Conservation (phyloP, 2,113 vertebrate genomes). For the Podarcis muralis region DNA sequence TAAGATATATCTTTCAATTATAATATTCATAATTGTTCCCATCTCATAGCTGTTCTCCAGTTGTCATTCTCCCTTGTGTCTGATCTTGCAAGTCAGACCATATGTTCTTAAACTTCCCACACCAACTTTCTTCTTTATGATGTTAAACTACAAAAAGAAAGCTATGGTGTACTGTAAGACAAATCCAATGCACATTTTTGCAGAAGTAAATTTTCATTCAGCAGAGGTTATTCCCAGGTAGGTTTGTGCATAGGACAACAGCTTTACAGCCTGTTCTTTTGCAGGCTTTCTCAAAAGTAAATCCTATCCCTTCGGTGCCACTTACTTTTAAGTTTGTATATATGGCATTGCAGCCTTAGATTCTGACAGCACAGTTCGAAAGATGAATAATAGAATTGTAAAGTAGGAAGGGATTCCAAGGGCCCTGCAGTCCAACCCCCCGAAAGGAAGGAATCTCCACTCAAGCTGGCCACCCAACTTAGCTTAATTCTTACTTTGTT, state of each 20-base stretch:
- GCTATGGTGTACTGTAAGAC: background rate
- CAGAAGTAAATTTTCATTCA: background rate
- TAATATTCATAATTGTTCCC: conserved; percentile 24
- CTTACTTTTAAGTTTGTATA: background rate
- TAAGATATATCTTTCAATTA: background rate
- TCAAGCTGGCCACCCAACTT: too few relatives aligned
- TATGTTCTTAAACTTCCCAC: background rate
- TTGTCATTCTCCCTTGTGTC: background rate
- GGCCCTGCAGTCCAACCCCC: too few relatives aligned
- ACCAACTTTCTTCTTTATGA: conserved; percentile 22
- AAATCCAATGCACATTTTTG: background rate
- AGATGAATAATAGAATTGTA: too few relatives aligned
- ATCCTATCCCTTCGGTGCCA: background rate
- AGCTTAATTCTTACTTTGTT: background rate
- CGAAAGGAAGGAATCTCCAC: too few relatives aligned
- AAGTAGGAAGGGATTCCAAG: too few relatives aligned
- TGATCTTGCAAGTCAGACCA: background rate
- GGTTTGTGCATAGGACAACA: background rate
- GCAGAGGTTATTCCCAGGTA: background rate
- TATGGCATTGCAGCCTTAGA: background rate
- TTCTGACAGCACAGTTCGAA: background rate
- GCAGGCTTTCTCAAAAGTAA: background rate
- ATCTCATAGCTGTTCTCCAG: background rate
- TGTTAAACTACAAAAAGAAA: conserved; percentile 30
- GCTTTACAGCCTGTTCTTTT: background rate